phyloP scores from a whole-genome alignment of 2,113 vertebrate genomes.

The Protomyctophum bolini region DNA sequence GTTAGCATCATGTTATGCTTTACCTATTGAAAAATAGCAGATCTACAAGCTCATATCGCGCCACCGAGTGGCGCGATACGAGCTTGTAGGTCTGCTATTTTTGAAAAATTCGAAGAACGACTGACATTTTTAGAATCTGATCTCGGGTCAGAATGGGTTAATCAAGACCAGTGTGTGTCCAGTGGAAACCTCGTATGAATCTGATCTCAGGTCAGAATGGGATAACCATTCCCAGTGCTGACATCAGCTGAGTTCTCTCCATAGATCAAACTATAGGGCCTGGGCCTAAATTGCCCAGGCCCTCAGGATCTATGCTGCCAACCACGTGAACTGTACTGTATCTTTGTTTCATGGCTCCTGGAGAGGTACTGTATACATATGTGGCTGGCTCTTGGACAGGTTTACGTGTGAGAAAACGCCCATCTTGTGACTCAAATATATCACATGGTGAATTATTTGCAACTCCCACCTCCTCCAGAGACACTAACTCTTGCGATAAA shows the following conservation, averaged over 20 bases:
- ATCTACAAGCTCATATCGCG: too few species aligned
- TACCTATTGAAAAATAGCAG: too few species aligned
- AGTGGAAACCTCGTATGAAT: too few species aligned
- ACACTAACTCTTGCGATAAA: slow-evolving; percentile 27
- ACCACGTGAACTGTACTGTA: slow-evolving; percentile 39
- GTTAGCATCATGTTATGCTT: too few species aligned
- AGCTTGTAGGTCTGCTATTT: too few species aligned
- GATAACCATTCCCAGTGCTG: slow-evolving; percentile 59
- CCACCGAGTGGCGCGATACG: too few species aligned
- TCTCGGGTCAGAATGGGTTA: too few species aligned
- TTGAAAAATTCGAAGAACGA: too few species aligned
- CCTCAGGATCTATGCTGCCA: slow-evolving; percentile 49
- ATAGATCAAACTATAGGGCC: slow-evolving; percentile 70
- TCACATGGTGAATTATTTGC: background rate
- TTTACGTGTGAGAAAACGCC: slow-evolving; percentile 15
- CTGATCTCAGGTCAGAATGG: too few species aligned
- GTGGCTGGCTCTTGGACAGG: slow-evolving; percentile 21
- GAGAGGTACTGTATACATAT: slow-evolving; percentile 17
- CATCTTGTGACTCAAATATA: background rate
- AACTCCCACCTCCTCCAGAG: background rate
- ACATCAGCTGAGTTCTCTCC: slow-evolving; percentile 63
- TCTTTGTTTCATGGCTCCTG: slow-evolving; percentile 48
- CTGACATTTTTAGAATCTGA: too few species aligned
- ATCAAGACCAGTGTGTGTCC: too few species aligned
- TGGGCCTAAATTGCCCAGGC: slow-evolving; percentile 55